Evolutionary conservation across 2,888 invertebrate genomes (phyloP).

Genomic region (Entomobrya multifasciata): DNA sequence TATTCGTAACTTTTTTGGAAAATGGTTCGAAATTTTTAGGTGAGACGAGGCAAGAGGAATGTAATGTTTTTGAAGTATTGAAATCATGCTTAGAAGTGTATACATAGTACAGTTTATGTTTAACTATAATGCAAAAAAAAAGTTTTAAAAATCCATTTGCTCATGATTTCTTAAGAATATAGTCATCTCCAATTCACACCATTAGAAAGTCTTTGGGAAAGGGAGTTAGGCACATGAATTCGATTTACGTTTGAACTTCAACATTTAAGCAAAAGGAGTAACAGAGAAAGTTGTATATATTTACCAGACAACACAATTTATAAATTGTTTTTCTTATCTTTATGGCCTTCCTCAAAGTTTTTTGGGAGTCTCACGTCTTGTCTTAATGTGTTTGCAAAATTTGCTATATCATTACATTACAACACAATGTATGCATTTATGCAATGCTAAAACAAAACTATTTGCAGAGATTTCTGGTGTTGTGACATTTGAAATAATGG

Average conservation of each 20-base stretch:
- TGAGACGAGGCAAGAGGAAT: too few species aligned
- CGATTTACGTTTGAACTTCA: too few species aligned
- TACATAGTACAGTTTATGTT: background rate
- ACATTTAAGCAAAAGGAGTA: background rate
- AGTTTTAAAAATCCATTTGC: background rate
- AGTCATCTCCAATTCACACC: conserved; percentile 18
- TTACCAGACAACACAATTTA: background rate
- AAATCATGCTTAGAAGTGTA: too few species aligned
- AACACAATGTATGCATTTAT: too few species aligned
- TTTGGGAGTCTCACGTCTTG: background rate
- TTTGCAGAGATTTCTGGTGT: background rate
- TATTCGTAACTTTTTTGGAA: too few species aligned
- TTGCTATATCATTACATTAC: too few species aligned
- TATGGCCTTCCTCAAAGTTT: background rate
- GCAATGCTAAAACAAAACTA: background rate
- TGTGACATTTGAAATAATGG: background rate
- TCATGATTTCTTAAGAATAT: background rate
- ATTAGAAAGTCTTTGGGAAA: conserved; percentile 13
- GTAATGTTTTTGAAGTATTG: too few species aligned
- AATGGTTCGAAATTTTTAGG: too few species aligned
- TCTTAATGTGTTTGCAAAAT: too few species aligned
- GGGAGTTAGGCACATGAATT: background rate
- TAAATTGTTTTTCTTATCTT: conserved; percentile 21
- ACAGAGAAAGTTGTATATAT: conserved; percentile 9
- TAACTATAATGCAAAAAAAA: background rate